Percentiles rank a stretch among this genome's conserved stretches.
Conservation (phyloP, 2,797 vertebrate species). For the Syngnathus rostellatus region DNA sequence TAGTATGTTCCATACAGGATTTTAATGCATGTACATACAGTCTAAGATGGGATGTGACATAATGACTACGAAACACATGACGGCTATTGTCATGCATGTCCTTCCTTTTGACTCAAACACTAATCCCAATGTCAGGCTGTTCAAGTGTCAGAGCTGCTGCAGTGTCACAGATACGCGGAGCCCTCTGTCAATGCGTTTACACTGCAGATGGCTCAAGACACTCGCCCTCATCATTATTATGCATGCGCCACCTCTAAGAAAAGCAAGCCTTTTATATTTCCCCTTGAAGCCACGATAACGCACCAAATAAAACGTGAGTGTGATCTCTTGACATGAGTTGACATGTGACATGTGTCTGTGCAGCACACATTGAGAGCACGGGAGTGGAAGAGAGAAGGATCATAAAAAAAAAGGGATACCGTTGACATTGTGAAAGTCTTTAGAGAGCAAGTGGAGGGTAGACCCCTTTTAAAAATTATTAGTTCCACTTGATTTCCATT, state of each 20-base stretch:
- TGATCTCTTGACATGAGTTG: neutral
- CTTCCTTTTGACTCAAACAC: conserved; percentile 9
- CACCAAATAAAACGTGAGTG: neutral
- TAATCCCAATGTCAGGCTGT: conserved; percentile 45
- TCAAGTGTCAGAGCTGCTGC: conserved; percentile 28
- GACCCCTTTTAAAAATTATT: no score
- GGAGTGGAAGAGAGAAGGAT: neutral
- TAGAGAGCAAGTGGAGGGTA: neutral
- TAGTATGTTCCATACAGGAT: no score
- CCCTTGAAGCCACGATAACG: conserved; percentile 11
- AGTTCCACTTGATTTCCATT: neutral
- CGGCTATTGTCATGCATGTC: neutral
- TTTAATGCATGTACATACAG: no score
- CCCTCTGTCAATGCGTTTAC: conserved; percentile 22
- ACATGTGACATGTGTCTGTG: neutral
- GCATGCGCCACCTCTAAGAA: conserved; percentile 3
- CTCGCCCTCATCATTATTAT: conserved; percentile 15
- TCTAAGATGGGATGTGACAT: neutral
- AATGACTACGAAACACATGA: neutral
- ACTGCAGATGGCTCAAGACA: conserved; percentile 21
- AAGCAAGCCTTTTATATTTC: conserved; percentile 9
- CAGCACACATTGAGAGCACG: neutral
- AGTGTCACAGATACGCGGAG: conserved; percentile 28
- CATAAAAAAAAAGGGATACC: neutral
- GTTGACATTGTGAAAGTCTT: neutral